A percentile compares a stretch with the other conserved stretches of the same genome.
Evolutionary conservation across 2,888 invertebrate species (phyloP).

Genomic region (Platycheirus rosarum): DNA sequence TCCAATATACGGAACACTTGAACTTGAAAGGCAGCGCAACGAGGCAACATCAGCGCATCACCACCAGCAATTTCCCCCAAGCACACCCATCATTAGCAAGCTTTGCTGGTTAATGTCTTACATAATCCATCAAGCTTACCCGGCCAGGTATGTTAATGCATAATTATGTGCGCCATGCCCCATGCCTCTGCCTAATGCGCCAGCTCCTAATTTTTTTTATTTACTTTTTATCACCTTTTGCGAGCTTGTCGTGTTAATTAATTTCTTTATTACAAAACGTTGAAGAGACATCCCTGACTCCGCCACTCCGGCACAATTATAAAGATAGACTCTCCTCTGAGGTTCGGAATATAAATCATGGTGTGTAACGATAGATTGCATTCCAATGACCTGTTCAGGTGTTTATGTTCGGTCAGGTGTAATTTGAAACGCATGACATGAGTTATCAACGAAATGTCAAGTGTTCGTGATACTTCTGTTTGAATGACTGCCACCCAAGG

Average conservation of each 20-base stretch:
- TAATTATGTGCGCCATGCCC: constrained; percentile 17
- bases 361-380: constrained; percentile 11
- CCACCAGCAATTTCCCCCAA: neutral
- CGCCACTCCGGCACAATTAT: constrained; percentile 9
- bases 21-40: constrained; percentile 41
- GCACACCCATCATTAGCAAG: constrained; percentile 11
- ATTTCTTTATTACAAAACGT: constrained; percentile 17
- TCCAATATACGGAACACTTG: constrained; percentile 54
- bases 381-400: constrained; percentile 31
- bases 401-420: constrained; percentile 32
- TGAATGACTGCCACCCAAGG: constrained; percentile 16
- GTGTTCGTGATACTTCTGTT: constrained; percentile 39
- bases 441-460: constrained; percentile 37
- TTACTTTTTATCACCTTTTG: constrained; percentile 14
- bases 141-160: constrained; percentile 3
- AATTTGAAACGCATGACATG: constrained; percentile 42
- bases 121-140: constrained; percentile 21
- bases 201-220: constrained; percentile 5
- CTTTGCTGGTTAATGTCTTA: constrained; percentile 33
- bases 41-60: neutral
- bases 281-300: neutral
- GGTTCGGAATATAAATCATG: constrained; percentile 19
- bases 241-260: constrained; percentile 6
- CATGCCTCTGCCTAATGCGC: neutral
- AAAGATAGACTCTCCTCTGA: neutral